phyloP scores from a whole-genome alignment of 2,797 vertebrate species.

The Dipus sagitta region DNA sequence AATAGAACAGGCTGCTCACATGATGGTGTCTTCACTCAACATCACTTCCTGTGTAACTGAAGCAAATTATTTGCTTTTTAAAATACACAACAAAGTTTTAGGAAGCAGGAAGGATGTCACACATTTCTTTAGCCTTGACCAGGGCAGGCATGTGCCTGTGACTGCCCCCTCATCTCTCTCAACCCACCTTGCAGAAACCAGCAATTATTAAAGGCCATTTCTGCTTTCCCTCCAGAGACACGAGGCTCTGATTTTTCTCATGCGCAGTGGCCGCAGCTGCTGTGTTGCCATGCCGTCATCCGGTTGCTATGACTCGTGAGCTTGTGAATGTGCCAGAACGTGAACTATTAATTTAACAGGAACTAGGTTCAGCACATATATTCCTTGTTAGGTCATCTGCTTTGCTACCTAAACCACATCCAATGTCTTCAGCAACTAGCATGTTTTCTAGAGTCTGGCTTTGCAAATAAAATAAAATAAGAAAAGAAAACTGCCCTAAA shows the following conservation, averaged over 20 bases:
- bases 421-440: conserved; percentile 70
- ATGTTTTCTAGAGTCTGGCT: conserved; percentile 79
- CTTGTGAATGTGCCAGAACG: conserved; percentile 74
- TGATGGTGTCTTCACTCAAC: conserved; percentile 50
- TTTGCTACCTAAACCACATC: conserved; percentile 81
- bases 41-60: conserved; percentile 61
- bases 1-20: conserved; percentile 36
- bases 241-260: conserved; percentile 59
- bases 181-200: conserved; percentile 9
- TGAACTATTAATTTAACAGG: conserved; percentile 77
- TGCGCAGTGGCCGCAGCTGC: conserved; percentile 67
- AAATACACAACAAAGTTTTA: conserved; percentile 70
- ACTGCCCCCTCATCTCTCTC: not conserved
- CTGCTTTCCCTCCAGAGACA: conserved; percentile 66
- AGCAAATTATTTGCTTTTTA: conserved; percentile 68
- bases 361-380: conserved; percentile 76
- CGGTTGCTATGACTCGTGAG: conserved; percentile 80
- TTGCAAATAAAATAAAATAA: conserved; percentile 44
- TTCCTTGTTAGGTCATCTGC: conserved; percentile 79
- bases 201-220: not conserved
- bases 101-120: not conserved
- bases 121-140: not conserved
- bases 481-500: no score
- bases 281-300: conserved; percentile 75
- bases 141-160: not conserved